phyloP scores from a whole-genome alignment of 2,888 invertebrate species.

The Ferrisia virgata region DNA sequence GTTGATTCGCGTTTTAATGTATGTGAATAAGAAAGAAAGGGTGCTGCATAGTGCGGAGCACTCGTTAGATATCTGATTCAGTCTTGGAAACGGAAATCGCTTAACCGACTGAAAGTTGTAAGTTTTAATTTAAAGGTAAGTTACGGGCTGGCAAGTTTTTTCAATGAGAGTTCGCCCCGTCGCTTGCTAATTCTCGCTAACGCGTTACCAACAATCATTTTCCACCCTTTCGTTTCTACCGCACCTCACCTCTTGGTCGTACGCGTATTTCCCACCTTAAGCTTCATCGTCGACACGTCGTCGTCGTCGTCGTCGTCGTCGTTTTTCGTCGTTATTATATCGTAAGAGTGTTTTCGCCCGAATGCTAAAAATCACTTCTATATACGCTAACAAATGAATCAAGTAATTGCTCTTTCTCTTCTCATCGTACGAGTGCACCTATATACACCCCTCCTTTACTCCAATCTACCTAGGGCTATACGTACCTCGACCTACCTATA shows the following conservation, averaged over 20 bases:
- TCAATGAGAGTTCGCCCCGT: background rate
- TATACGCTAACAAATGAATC: background rate
- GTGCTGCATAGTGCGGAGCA: background rate
- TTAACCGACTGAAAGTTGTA: constrained; percentile 17
- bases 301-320: background rate
- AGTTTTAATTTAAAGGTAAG: constrained; percentile 14
- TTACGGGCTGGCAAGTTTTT: constrained; percentile 10
- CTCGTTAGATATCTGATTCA: constrained; percentile 14
- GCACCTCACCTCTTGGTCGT: background rate
- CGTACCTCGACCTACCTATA: too few species aligned
- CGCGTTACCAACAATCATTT: background rate
- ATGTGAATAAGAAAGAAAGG: background rate
- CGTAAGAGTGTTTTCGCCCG: background rate
- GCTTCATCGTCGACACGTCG: background rate
- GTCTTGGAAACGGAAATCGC: background rate
- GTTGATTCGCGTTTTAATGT: background rate
- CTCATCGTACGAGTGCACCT: background rate
- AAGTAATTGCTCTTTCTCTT: constrained; percentile 14
- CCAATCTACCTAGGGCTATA: too few species aligned
- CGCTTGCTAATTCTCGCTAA: background rate
- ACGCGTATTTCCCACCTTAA: background rate
- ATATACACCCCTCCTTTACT: too few species aligned
- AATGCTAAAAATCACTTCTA: constrained; percentile 2
- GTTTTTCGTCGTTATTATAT: background rate
- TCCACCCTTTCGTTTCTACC: background rate